A percentile compares a stretch with the other conserved stretches of the same genome.
These are phyloP conservation scores for Alitta virens DNA, from an alignment of 2,888 invertebrate species.

Conservation along the genomic window DNA sequence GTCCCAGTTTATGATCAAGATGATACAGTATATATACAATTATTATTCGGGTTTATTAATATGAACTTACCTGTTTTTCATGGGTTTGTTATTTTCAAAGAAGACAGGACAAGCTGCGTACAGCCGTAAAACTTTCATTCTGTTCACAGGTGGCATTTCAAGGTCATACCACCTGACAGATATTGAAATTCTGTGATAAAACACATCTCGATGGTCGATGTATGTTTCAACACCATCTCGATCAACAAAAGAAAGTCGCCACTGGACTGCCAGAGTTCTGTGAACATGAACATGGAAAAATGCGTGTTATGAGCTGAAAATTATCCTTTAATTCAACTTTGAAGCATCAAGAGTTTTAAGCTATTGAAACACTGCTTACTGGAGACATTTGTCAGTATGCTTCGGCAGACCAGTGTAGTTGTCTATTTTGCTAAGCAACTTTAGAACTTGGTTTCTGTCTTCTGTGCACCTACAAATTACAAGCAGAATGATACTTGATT, in stretches of 20 bases:
- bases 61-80: conserved; percentile 37
- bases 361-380: conserved; percentile 30
- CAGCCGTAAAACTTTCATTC: conserved; percentile 35
- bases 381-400: conserved; percentile 36
- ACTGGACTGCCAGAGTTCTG: conserved; percentile 23
- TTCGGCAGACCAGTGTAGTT: conserved; percentile 38
- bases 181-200: conserved; percentile 39
- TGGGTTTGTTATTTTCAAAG: conserved; percentile 39
- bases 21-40: too few species aligned
- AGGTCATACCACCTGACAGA: conserved; percentile 43
- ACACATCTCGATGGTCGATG: conserved; percentile 34
- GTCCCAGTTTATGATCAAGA: too few species aligned
- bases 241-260: conserved; percentile 39
- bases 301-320: background rate
- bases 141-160: conserved; percentile 31
- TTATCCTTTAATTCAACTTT: too few species aligned
- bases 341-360: too few species aligned
- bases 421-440: conserved; percentile 12
- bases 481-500: too few species aligned
- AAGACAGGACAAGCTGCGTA: conserved; percentile 48
- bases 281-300: background rate
- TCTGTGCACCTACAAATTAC: conserved; percentile 1
- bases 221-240: conserved; percentile 31
- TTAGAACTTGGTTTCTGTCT: conserved; percentile 14
- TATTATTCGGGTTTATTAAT: too few species aligned